Conservation (phyloP, 2,888 invertebrate genomes). For the Drosophila putrida region DNA sequence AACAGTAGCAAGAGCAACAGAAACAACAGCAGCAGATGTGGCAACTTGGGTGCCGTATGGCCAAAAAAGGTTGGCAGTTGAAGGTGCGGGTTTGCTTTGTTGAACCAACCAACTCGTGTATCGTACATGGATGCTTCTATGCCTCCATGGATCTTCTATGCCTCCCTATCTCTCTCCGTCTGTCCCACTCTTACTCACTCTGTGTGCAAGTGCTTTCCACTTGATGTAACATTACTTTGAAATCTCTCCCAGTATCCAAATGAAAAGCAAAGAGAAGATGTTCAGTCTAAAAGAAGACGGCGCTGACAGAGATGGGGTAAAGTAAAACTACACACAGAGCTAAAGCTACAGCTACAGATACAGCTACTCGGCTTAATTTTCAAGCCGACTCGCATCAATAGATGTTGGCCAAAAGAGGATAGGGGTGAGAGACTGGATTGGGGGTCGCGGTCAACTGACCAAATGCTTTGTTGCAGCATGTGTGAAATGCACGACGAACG, state of each 20-base stretch:
- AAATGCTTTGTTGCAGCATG: slow-evolving; percentile 59
- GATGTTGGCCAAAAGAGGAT: slow-evolving; percentile 2
- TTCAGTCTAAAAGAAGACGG: slow-evolving; percentile 49
- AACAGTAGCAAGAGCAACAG: background rate
- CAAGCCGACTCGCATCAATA: slow-evolving; percentile 58
- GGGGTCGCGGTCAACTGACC: slow-evolving; percentile 72
- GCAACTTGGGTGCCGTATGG: slow-evolving; percentile 25
- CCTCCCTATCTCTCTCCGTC: slow-evolving; percentile 18
- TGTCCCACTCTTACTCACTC: slow-evolving; percentile 28
- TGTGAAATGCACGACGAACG: slow-evolving; percentile 69
- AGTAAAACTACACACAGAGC: slow-evolving; percentile 22
- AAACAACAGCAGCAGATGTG: background rate
- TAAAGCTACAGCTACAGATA: slow-evolving; percentile 47
- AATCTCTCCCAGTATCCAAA: slow-evolving; percentile 71
- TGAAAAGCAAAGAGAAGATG: slow-evolving; percentile 81
- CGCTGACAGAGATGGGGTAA: slow-evolving; percentile 15
- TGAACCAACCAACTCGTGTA: slow-evolving; percentile 21
- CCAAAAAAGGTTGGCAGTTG: slow-evolving; percentile 16
- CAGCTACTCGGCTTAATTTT: slow-evolving; percentile 77
- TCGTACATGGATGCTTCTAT: slow-evolving; percentile 48
- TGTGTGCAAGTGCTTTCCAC: slow-evolving; percentile 79
- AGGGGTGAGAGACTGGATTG: background rate
- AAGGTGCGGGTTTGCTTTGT: slow-evolving; percentile 18
- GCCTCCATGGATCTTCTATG: slow-evolving; percentile 34
- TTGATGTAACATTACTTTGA: slow-evolving; percentile 81